Evolutionary conservation across 2,113 vertebrate genomes (phyloP).

Genomic region (Corapipo altera): DNA sequence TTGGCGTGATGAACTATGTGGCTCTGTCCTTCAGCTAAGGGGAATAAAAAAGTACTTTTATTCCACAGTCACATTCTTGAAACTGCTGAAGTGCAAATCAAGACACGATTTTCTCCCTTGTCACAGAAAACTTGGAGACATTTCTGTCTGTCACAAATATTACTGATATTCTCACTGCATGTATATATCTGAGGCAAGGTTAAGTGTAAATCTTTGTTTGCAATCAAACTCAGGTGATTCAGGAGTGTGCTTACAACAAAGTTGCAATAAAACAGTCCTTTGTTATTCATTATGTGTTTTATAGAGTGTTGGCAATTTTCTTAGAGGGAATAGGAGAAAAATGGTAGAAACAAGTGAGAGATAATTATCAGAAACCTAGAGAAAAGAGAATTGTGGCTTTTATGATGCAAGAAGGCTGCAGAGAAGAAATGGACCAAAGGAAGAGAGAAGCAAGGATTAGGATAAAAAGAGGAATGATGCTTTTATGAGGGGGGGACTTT

Average conservation of each 20-base stretch:
- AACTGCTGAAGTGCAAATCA: not conserved
- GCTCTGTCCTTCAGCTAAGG: not conserved
- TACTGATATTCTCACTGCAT: not conserved
- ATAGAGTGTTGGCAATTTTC: not conserved
- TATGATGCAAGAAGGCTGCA: not conserved
- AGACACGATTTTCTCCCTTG: not conserved
- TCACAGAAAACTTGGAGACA: not conserved
- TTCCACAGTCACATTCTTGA: not conserved
- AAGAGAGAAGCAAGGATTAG: not conserved
- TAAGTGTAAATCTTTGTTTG: not conserved
- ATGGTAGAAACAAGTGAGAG: not conserved
- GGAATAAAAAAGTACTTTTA: not conserved
- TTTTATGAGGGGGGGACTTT: not conserved
- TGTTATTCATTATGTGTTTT: not conserved
- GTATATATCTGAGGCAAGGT: not conserved
- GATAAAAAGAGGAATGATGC: not conserved
- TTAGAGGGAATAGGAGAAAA: not conserved
- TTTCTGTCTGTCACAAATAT: not conserved
- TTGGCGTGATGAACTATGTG: not conserved
- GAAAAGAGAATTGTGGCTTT: not conserved
- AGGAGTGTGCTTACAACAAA: not conserved
- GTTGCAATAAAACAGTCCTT: not conserved
- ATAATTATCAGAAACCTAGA: not conserved
- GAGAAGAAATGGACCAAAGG: not conserved
- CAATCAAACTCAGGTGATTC: not conserved